A percentile compares a stretch with the other conserved stretches of the same genome.
Evolutionary conservation across 2,888 invertebrate genomes (phyloP).

Genomic region (Cordilura impudica): DNA sequence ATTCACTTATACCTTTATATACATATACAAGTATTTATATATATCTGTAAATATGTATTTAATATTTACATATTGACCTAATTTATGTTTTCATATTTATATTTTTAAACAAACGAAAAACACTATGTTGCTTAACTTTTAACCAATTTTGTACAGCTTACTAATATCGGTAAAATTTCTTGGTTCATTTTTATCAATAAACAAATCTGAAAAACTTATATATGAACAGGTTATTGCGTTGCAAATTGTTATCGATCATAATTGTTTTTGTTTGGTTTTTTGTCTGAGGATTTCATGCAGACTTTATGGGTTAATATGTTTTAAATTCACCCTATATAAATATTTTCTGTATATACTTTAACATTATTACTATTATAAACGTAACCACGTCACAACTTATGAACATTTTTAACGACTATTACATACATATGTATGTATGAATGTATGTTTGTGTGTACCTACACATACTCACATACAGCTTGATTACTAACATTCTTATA

Average conservation of each 20-base stretch:
- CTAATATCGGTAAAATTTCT: no score
- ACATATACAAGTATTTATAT: no score
- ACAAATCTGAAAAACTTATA: no score
- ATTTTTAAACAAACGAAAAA: not conserved
- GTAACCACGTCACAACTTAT: constrained; percentile 21
- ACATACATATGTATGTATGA: constrained; percentile 15
- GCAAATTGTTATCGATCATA: no score
- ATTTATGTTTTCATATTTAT: constrained; percentile 34
- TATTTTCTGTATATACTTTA: constrained; percentile 8
- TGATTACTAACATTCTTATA: constrained; percentile 22
- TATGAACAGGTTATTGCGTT: no score
- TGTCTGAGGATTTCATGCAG: no score
- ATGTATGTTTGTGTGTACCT: constrained; percentile 12
- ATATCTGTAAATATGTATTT: constrained; percentile 26
- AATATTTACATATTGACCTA: constrained; percentile 51
- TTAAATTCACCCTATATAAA: constrained; percentile 4
- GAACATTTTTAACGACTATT: constrained; percentile 12
- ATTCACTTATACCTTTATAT: no score
- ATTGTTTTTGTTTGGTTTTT: no score
- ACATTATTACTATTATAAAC: constrained; percentile 16
- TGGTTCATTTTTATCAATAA: no score
- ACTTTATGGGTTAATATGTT: no score
- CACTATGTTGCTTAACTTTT: constrained; percentile 27
- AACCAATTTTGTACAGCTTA: no score
- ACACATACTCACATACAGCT: constrained; percentile 20